Evolutionary conservation across 2,113 vertebrate genomes (phyloP), one percentile per base, ranked within the genome.

Genomic region (Corythoichthys intestinalis): DNA sequence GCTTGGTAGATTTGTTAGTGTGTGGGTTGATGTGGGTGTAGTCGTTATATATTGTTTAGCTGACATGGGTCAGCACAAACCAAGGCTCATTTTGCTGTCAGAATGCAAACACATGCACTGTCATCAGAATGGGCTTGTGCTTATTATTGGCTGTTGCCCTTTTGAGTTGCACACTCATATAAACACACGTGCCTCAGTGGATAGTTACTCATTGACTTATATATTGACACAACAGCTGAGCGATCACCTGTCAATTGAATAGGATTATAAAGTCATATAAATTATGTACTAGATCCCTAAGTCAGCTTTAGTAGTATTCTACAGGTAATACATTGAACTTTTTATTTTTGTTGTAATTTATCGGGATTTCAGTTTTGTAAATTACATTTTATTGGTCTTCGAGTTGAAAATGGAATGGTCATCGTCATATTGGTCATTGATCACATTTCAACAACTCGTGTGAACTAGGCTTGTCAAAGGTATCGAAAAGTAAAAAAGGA

Each of bases 161-260:
- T 28, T 57, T 75, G 77, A 73, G 62, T 67, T 37, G 35, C 63
- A 34, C 54, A 67, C 46, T 46, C 34, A 68, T 41, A 74, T 61
- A 79, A 69, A 83, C 67, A 68, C 70, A 70, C 10, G 35, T 64
- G 67, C 62, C 20, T 1, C 56, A 62, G 48, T 56, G 59, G 39
- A 46, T 39, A 6, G 76, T 81, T 64, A 87, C 58, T 83, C 15
- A 78, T 83, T 79, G 49, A 79, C 73, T 48, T 14, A 9, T 79
- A 72, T 6, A 61, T 17, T 34, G 53, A 37, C 20, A 47, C 39
- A 28, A 62, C 39, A 62, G n/a, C 41, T 62, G 15, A 39, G 39
- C 5, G 20, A 47, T 63, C 41, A 34, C 20, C 41, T 47, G n/a
- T 13, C 56, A 58, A 44, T 13, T 37, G 34, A 58, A 58, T 58